Evolutionary conservation across 1,140 invertebrate genomes (phyloP).

Genomic region (Daktulosphaira vitifoliae): DNA sequence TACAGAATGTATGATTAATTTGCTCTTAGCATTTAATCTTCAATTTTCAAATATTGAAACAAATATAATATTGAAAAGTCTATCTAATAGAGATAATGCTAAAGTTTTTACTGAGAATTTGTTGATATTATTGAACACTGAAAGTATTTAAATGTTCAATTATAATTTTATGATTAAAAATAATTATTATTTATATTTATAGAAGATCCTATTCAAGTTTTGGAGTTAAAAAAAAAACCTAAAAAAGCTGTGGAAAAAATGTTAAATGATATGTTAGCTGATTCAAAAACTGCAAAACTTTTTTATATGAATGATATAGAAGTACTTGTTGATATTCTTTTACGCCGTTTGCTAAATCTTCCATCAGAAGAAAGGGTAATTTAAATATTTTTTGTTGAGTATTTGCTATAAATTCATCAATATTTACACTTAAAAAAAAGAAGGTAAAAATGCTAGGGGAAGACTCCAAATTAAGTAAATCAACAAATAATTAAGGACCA

Average conservation of each 20-base stretch:
- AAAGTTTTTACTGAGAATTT: constrained; percentile 30
- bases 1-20: constrained; percentile 19
- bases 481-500: no score
- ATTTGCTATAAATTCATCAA: no score
- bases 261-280: constrained; percentile 72
- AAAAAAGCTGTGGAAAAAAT: constrained; percentile 81
- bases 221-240: constrained; percentile 66
- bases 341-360: constrained; percentile 77
- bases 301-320: constrained; percentile 91
- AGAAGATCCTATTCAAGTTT: constrained; percentile 80
- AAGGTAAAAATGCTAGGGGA: no score
- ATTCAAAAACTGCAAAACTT: constrained; percentile 62
- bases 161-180: not conserved
- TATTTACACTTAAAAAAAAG: no score
- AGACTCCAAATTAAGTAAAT: no score
- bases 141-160: constrained; percentile 9
- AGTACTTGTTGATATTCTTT: constrained; percentile 83
- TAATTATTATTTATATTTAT: not conserved
- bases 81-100: constrained; percentile 12
- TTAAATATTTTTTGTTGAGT: constrained; percentile 1
- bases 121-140: constrained; percentile 8
- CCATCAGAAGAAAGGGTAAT: constrained; percentile 73
- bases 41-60: constrained; percentile 18
- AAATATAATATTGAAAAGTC: not conserved
- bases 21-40: constrained; percentile 23